A percentile compares a stretch with the other conserved stretches of the same genome.
Evolutionary conservation across 2,113 vertebrate genomes (phyloP).

Genomic region (Gadus chalcogrammus): DNA sequence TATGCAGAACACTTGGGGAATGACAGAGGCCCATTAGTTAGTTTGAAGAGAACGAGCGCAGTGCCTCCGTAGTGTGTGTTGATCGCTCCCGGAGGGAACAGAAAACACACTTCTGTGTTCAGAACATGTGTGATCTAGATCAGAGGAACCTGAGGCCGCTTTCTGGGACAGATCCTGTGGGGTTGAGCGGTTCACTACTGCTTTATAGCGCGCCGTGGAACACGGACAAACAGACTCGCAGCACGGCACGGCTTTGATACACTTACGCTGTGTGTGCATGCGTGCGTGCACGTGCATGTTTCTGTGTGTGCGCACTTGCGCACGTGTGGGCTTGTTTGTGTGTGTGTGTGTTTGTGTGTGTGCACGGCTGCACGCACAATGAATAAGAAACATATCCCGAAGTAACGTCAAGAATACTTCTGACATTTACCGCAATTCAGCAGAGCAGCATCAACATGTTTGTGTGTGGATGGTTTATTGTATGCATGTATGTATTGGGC

Average conservation of each 20-base stretch:
- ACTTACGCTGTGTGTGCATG: neutral
- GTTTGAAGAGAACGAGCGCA: conserved; percentile 9
- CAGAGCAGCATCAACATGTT: no score
- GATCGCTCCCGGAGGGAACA: neutral
- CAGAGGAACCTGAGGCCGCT: neutral
- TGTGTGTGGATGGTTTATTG: no score
- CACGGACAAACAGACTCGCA: no score
- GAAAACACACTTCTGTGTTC: neutral
- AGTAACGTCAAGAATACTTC: no score
- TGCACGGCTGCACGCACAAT: neutral
- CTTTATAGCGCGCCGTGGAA: no score
- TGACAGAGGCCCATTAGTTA: conserved; percentile 18
- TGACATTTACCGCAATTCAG: no score
- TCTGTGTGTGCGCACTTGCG: neutral
- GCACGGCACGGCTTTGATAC: neutral
- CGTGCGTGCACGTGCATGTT: neutral
- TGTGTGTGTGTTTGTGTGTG: neutral
- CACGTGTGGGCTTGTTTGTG: neutral
- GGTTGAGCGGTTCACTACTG: neutral
- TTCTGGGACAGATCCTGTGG: neutral
- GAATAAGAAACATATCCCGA: no score
- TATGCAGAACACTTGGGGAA: conserved; percentile 34
- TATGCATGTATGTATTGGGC: no score
- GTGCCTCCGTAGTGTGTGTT: conserved; percentile 20
- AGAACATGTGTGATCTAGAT: neutral